Conservation (phyloP, 2,888 invertebrate species). For the Cacoxenus indagator region DNA sequence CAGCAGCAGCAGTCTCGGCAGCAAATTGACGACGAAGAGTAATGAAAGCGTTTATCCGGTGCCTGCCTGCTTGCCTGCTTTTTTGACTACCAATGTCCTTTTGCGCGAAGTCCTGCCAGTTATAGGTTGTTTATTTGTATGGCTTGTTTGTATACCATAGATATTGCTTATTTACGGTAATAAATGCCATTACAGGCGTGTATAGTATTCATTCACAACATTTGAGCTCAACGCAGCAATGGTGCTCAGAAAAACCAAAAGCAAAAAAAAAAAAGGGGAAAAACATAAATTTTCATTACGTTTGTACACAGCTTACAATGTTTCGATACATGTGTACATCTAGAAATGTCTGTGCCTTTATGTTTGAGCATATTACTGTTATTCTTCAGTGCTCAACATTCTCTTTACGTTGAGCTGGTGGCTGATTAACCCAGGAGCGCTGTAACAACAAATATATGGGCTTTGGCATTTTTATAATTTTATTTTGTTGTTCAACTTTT, state of each 20-base stretch:
- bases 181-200: background rate
- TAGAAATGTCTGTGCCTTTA: slow-evolving; percentile 1
- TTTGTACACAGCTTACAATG: background rate
- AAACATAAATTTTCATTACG: slow-evolving; percentile 57
- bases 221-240: background rate
- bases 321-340: slow-evolving; percentile 31
- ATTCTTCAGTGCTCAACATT: slow-evolving; percentile 9
- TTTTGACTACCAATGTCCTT: too few relatives aligned
- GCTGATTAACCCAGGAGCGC: slow-evolving; percentile 58
- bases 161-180: slow-evolving; percentile 11
- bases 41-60: background rate
- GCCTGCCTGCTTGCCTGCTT: background rate
- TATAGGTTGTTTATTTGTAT: background rate
- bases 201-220: background rate
- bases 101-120: background rate
- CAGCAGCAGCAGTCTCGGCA: background rate
- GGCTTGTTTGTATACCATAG: too few relatives aligned
- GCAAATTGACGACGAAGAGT: background rate
- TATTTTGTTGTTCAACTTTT: slow-evolving; percentile 44
- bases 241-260: slow-evolving; percentile 35
- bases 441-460: slow-evolving; percentile 47
- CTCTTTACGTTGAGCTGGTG: background rate
- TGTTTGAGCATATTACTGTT: slow-evolving; percentile 50
- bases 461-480: slow-evolving; percentile 41
- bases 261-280: slow-evolving; percentile 51